Conservation (phyloP, 2,797 vertebrate species). For the Neostethus bicornis region DNA sequence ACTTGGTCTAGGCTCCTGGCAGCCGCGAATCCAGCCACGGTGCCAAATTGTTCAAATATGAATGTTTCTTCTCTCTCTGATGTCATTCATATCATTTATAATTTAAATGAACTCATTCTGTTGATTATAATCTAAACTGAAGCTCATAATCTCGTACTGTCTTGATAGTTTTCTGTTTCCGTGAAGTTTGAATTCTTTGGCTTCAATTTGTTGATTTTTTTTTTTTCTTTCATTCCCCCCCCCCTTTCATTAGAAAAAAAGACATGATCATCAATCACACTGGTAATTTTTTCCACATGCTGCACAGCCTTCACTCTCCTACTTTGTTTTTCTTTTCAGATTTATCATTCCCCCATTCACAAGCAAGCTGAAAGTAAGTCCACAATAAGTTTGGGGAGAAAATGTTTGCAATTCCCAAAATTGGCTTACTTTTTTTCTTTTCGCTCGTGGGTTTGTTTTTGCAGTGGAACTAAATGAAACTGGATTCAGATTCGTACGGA, state of each 20-base stretch:
- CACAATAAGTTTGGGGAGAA: conserved; percentile 3
- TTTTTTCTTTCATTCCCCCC: no score
- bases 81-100: neutral
- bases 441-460: conserved; percentile 2
- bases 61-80: neutral
- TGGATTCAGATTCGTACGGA: conserved; percentile 95
- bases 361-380: conserved; percentile 98
- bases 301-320: conserved; percentile 24
- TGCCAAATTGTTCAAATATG: neutral
- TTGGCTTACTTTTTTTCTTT: neutral
- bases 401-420: neutral
- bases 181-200: conserved; percentile 7
- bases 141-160: neutral
- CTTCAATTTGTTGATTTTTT: conserved; percentile 7
- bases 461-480: conserved; percentile 96
- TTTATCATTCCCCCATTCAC: conserved; percentile 96
- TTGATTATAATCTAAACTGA: conserved; percentile 7
- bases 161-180: neutral
- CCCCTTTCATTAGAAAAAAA: conserved; percentile 6
- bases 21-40: neutral
- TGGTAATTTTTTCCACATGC: conserved; percentile 25
- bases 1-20: neutral
- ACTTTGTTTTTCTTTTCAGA: conserved; percentile 79
- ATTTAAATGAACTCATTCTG: neutral
- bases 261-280: conserved; percentile 18